phyloP scores from a whole-genome alignment of 2,797 vertebrate species.

The Rhinichthys osculus region DNA sequence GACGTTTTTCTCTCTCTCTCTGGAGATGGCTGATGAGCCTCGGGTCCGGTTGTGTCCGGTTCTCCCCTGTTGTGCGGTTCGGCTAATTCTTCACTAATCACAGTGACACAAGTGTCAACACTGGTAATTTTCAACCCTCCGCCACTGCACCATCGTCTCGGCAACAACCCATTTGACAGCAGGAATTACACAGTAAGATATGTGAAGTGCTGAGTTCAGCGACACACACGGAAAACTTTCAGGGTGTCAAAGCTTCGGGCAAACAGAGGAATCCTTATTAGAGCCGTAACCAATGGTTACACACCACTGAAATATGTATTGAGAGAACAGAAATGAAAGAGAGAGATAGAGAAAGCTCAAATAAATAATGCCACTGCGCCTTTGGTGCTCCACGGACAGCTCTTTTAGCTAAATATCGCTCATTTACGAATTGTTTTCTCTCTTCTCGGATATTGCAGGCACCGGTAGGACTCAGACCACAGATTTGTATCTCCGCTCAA shows the following conservation, averaged over 20 bases:
- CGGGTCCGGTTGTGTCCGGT: conserved; percentile 28
- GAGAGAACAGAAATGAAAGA: conserved; percentile 35
- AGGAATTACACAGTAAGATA: conserved; percentile 56
- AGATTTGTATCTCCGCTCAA: conserved; percentile 20
- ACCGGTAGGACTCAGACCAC: conserved; percentile 17
- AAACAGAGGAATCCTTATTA: conserved; percentile 33
- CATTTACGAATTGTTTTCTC: conserved; percentile 1
- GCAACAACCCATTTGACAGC: conserved; percentile 62
- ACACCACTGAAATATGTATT: conserved; percentile 53
- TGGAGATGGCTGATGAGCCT: conserved; percentile 53
- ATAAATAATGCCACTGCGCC: background rate
- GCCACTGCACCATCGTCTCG: conserved; percentile 44
- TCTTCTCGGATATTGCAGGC: background rate
- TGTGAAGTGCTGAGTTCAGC: conserved; percentile 49
- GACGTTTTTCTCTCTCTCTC: background rate
- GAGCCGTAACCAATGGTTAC: conserved; percentile 47
- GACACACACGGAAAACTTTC: conserved; percentile 47
- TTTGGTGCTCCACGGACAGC: conserved; percentile 6
- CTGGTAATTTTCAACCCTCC: conserved; percentile 56
- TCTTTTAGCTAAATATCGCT: conserved; percentile 31
- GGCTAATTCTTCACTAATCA: conserved; percentile 65
- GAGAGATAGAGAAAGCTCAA: background rate
- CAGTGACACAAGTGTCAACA: conserved; percentile 63
- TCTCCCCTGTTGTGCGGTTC: conserved; percentile 43
- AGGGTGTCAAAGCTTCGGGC: conserved; percentile 28